These are phyloP conservation scores for Metallyticus violacea DNA, from an alignment of 2,888 invertebrate species.

Conservation along the genomic window DNA sequence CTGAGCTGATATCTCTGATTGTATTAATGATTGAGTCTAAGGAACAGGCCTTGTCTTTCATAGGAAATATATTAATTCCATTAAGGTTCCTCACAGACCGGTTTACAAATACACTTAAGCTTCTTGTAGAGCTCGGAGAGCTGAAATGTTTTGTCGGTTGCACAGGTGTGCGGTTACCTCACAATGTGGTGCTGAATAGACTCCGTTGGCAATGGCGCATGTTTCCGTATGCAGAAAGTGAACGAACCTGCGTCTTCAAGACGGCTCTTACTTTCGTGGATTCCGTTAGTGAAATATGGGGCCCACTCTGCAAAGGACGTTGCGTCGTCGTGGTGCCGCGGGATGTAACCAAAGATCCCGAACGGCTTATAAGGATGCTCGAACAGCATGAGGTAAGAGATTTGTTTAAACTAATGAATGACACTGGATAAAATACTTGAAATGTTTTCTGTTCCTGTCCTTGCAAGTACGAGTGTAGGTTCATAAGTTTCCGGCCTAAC, in stretches of 20 bases:
- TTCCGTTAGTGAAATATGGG: conserved; percentile 85
- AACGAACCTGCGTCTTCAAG: conserved; percentile 78
- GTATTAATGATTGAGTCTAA: no score
- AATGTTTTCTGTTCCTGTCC: no score
- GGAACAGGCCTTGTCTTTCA: no score
- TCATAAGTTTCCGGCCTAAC: no score
- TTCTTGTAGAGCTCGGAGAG: no score
- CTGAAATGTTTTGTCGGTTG: no score
- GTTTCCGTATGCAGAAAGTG: conserved; percentile 68
- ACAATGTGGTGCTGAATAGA: conserved; percentile 75
- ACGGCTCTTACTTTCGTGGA: conserved; percentile 91
- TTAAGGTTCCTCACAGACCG: no score
- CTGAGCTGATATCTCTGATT: no score
- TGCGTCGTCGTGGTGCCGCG: conserved; percentile 72
- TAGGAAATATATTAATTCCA: no score
- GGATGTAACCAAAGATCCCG: conserved; percentile 72
- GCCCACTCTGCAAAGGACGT: conserved; percentile 61
- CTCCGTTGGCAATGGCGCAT: conserved; percentile 84
- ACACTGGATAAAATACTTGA: no score
- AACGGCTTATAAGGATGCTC: conserved; percentile 65
- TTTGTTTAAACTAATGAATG: background rate
- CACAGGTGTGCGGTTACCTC: conserved; percentile 74
- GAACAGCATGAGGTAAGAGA: conserved; percentile 63
- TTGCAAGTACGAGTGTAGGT: no score
- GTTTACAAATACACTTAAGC: no score